A percentile compares a stretch with the other conserved stretches of the same genome.
Evolutionary conservation across 1,140 invertebrate species (phyloP).

Genomic region (Eubasilissa regina): DNA sequence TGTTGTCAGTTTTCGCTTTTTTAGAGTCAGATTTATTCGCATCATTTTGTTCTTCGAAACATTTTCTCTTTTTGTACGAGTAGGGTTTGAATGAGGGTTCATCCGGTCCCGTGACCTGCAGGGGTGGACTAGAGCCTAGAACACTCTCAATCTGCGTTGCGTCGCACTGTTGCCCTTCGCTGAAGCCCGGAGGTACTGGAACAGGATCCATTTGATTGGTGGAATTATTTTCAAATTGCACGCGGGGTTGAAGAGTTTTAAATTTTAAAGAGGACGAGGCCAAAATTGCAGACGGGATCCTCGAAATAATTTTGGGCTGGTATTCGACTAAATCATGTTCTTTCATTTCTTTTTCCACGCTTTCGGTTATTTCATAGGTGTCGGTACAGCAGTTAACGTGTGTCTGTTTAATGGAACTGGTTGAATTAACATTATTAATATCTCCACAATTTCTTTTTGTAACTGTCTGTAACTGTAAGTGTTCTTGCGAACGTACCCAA

Average conservation of each 20-base stretch:
- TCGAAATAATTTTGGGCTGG: neutral
- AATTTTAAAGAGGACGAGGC: neutral
- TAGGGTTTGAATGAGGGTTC: neutral
- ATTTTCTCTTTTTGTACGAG: slow-evolving; percentile 29
- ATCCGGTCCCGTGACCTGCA: slow-evolving; percentile 10
- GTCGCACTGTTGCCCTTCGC: too few species aligned
- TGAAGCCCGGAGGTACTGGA: neutral
- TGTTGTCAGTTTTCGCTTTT: slow-evolving; percentile 9
- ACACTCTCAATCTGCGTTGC: neutral
- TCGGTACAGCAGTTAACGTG: neutral
- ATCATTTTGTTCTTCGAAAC: neutral
- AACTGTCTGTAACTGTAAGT: too few species aligned
- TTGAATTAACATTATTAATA: neutral
- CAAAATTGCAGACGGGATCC: neutral
- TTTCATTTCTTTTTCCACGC: slow-evolving; percentile 24
- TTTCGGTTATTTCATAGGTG: slow-evolving; percentile 21
- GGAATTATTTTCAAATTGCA: neutral
- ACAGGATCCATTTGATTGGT: neutral
- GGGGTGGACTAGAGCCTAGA: slow-evolving; percentile 2
- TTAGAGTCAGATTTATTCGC: neutral
- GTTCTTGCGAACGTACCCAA: too few species aligned
- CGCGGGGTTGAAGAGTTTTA: neutral
- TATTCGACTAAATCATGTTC: slow-evolving; percentile 6
- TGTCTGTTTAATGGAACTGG: neutral
- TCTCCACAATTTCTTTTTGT: neutral